A percentile compares a stretch with the other conserved stretches of the same genome.
Conservation (phyloP, 2,113 vertebrate genomes). For the Callorhinus ursinus region DNA sequence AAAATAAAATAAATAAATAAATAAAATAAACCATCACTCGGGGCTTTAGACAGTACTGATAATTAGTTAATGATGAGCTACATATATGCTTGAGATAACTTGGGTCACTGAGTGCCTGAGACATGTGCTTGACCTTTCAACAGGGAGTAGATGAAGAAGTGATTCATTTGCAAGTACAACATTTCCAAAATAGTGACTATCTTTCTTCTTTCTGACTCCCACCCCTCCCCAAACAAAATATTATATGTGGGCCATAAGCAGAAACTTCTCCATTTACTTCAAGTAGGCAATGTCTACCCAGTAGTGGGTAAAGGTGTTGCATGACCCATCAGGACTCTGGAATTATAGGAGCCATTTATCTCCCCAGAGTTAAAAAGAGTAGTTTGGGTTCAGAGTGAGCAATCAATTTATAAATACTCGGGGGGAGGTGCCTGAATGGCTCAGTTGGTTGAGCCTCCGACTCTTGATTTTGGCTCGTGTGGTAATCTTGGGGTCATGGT, state of each 20-base stretch:
- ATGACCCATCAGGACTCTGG: neutral
- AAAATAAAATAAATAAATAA: neutral
- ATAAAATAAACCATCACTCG: neutral
- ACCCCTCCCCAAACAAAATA: neutral
- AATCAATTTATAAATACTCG: neutral
- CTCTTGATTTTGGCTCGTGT: neutral
- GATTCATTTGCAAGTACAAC: constrained; percentile 35
- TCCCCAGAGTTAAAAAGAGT: neutral
- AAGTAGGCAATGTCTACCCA: neutral
- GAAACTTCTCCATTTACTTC: constrained; percentile 3
- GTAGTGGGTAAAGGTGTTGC: neutral
- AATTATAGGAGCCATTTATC: neutral
- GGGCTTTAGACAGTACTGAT: neutral
- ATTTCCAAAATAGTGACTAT: constrained; percentile 42
- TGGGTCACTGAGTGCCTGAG: neutral
- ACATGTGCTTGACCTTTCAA: neutral
- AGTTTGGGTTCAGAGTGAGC: neutral
- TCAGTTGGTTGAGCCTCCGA: neutral
- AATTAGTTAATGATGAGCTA: neutral
- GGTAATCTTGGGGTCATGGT: neutral
- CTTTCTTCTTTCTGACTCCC: neutral
- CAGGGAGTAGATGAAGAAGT: constrained; percentile 12
- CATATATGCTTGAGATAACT: neutral
- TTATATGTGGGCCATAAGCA: neutral
- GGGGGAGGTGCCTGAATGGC: neutral